Evolutionary conservation across 2,888 invertebrate species (phyloP).

Genomic region (Pyrocoelia pectoralis): DNA sequence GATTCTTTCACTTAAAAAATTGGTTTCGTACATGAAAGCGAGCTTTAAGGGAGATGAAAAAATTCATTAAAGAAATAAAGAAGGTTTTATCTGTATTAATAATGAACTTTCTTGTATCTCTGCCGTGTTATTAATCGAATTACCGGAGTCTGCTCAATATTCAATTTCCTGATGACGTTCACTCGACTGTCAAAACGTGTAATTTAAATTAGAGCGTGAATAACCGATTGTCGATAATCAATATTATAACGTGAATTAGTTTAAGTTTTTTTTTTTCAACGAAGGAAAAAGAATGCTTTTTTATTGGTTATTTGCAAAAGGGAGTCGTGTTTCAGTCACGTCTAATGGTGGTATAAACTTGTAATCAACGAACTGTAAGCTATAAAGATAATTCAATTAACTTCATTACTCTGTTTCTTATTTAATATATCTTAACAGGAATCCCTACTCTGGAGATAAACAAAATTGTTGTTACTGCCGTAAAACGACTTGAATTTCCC

Average conservation of each 20-base stretch:
- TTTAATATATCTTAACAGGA: conserved; percentile 11
- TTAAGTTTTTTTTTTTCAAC: neutral
- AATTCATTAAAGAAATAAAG: neutral
- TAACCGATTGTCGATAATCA: neutral
- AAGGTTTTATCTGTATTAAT: neutral
- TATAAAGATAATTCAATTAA: conserved; percentile 14
- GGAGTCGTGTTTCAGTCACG: conserved; percentile 1
- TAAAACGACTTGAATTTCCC: conserved; percentile 8
- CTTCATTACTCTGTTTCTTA: conserved; percentile 14
- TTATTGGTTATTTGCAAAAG: neutral
- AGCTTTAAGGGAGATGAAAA: neutral
- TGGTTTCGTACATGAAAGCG: neutral
- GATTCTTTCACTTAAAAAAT: conserved; percentile 1
- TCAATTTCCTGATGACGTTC: neutral
- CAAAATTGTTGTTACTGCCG: conserved; percentile 11
- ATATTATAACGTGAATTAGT: neutral
- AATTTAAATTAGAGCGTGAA: conserved; percentile 1
- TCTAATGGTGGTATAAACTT: conserved; percentile 9
- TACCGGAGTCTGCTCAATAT: neutral
- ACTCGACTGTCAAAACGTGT: neutral
- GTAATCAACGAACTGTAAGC: conserved; percentile 9
- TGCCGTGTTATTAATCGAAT: neutral
- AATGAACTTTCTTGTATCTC: neutral
- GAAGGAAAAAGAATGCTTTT: neutral
- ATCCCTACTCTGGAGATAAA: conserved; percentile 8